phyloP scores from a whole-genome alignment of 1,140 invertebrate species.

The Bombyx mori region DNA sequence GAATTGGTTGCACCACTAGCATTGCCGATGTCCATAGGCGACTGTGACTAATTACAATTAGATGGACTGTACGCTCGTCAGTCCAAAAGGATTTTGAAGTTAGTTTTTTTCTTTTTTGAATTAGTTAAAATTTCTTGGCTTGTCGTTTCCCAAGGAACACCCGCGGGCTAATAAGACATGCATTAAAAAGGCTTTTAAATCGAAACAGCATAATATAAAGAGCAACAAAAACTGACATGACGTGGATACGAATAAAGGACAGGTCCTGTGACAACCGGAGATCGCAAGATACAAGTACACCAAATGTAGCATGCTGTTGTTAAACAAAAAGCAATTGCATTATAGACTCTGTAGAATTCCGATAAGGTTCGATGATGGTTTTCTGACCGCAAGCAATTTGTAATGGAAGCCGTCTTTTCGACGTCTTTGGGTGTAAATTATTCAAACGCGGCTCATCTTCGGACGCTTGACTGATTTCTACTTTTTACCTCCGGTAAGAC shows the following conservation, averaged over 20 bases:
- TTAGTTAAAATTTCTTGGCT: no score
- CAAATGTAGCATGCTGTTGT: slow-evolving; percentile 9
- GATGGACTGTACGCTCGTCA: no score
- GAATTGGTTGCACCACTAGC: no score
- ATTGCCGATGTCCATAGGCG: no score
- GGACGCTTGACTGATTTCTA: slow-evolving; percentile 30
- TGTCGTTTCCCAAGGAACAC: slow-evolving; percentile 9
- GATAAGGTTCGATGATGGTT: slow-evolving; percentile 5
- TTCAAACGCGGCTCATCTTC: slow-evolving; percentile 47
- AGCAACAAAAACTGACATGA: slow-evolving; percentile 42
- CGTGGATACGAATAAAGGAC: slow-evolving; percentile 35
- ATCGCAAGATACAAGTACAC: slow-evolving; percentile 30
- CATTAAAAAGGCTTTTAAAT: slow-evolving; percentile 31
- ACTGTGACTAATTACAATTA: no score
- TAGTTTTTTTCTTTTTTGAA: no score
- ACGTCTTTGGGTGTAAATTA: slow-evolving; percentile 57
- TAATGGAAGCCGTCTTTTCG: slow-evolving; percentile 24
- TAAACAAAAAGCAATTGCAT: slow-evolving; percentile 1
- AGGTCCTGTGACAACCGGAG: slow-evolving; percentile 28
- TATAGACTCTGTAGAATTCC: slow-evolving; percentile 4
- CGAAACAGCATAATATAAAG: slow-evolving; percentile 24
- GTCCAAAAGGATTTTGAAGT: no score
- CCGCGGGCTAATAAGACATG: slow-evolving; percentile 30
- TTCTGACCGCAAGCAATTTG: slow-evolving; percentile 10
- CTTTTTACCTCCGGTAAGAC: slow-evolving; percentile 39